phyloP scores from a whole-genome alignment of 2,797 vertebrate species.

The Linurgus olivaceus region DNA sequence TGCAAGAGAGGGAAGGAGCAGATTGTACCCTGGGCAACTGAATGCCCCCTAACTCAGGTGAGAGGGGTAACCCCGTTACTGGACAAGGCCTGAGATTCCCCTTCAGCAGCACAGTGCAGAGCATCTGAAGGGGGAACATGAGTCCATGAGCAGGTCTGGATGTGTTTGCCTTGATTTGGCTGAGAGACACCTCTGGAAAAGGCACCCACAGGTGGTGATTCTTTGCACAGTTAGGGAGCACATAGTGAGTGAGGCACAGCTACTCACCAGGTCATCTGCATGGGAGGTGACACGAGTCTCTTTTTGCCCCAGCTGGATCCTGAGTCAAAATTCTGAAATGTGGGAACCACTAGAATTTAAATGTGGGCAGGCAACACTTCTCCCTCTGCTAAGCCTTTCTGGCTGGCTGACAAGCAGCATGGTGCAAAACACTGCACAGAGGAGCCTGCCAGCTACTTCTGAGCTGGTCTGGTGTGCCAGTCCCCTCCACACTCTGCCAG shows the following conservation, averaged over 20 bases:
- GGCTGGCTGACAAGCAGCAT: background rate
- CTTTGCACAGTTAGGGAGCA: background rate
- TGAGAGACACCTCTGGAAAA: background rate
- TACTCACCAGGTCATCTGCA: background rate
- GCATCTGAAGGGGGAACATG: background rate
- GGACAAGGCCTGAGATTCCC: background rate
- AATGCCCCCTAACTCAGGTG: background rate
- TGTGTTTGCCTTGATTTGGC: background rate
- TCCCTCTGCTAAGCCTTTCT: background rate
- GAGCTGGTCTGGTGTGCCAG: background rate
- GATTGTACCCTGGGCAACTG: background rate
- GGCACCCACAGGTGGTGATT: background rate
- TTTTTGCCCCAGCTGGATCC: background rate
- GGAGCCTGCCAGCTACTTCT: background rate
- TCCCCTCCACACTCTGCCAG: accelerated
- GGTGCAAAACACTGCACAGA: accelerated
- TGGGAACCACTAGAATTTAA: background rate
- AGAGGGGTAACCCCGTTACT: background rate
- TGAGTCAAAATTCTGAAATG: background rate
- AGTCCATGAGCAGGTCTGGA: background rate
- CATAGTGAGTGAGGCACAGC: background rate
- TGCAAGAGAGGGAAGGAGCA: background rate
- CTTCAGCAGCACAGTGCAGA: background rate
- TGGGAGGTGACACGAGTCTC: accelerated
- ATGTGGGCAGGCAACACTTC: background rate